A percentile compares a stretch with the other conserved stretches of the same genome.
Conservation (phyloP, 2,113 vertebrate genomes). For the Corythaixoides concolor region DNA sequence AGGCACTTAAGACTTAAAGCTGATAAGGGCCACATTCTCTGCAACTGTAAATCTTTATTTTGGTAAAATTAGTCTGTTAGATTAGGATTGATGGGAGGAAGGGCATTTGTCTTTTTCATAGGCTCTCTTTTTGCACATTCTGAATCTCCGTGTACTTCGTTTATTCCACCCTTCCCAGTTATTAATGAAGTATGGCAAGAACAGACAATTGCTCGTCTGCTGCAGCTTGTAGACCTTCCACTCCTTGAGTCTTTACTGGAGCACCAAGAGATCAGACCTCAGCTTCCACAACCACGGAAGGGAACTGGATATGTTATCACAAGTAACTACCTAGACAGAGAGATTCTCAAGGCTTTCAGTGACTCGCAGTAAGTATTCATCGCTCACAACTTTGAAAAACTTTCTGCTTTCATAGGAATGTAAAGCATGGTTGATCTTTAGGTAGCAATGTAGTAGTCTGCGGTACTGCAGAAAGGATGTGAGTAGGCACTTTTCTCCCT, state of each 20-base stretch:
- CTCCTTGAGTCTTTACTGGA: slow-evolving; percentile 88
- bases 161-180: slow-evolving; percentile 70
- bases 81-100: neutral
- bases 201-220: slow-evolving; percentile 87
- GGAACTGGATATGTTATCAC: slow-evolving; percentile 78
- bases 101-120: neutral
- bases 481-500: neutral
- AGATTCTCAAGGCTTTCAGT: slow-evolving; percentile 95
- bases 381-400: neutral
- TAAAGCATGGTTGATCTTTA: too few species aligned
- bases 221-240: slow-evolving; percentile 94
- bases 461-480: neutral
- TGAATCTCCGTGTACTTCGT: neutral
- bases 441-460: neutral
- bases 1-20: slow-evolving; percentile 37
- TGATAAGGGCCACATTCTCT: neutral
- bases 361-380: slow-evolving; percentile 88
- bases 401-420: neutral
- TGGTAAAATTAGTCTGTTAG: neutral
- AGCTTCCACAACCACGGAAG: slow-evolving; percentile 72
- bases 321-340: slow-evolving; percentile 90
- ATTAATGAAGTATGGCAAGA: slow-evolving; percentile 94
- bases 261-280: slow-evolving; percentile 67
- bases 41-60: neutral
- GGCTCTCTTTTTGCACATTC: neutral